phyloP scores from a whole-genome alignment of 1,140 invertebrate species.

The Dinoponera quadriceps region DNA sequence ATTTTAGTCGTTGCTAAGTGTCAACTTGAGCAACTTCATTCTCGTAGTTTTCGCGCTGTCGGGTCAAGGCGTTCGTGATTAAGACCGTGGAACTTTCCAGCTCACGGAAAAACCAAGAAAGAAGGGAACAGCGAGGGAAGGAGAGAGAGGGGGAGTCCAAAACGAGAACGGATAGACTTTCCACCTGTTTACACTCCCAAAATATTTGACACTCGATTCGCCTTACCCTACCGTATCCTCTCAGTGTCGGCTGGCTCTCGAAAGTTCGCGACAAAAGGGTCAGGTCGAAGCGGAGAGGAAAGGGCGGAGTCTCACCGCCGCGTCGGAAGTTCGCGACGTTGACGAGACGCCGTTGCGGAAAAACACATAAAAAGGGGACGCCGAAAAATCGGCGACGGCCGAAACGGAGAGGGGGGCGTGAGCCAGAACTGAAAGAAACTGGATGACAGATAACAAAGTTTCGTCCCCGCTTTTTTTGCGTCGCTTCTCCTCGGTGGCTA shows the following conservation, averaged over 20 bases:
- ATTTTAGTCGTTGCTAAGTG: slow-evolving; percentile 44
- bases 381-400: slow-evolving; percentile 64
- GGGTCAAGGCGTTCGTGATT: slow-evolving; percentile 51
- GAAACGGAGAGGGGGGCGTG: slow-evolving; percentile 54
- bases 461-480: slow-evolving; percentile 51
- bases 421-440: slow-evolving; percentile 48
- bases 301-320: neutral
- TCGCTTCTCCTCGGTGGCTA: slow-evolving; percentile 9
- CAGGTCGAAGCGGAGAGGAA: slow-evolving; percentile 17
- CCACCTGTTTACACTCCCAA: slow-evolving; percentile 68
- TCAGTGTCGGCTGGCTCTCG: slow-evolving; percentile 12
- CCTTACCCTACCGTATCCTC: neutral
- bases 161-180: slow-evolving; percentile 51
- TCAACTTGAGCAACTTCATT: slow-evolving; percentile 53
- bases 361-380: slow-evolving; percentile 63
- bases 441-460: slow-evolving; percentile 73
- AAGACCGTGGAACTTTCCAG: slow-evolving; percentile 35
- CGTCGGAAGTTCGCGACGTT: slow-evolving; percentile 61
- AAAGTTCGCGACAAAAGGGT: slow-evolving; percentile 60
- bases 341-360: slow-evolving; percentile 42
- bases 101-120: slow-evolving; percentile 42
- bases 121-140: no score
- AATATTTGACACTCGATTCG: slow-evolving; percentile 60
- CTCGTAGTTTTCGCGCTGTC: slow-evolving; percentile 20
- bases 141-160: neutral